Base-by-base conservation (phyloP, 2,797 vertebrate species). In the Parauchenoglanis punctatus region DNA sequence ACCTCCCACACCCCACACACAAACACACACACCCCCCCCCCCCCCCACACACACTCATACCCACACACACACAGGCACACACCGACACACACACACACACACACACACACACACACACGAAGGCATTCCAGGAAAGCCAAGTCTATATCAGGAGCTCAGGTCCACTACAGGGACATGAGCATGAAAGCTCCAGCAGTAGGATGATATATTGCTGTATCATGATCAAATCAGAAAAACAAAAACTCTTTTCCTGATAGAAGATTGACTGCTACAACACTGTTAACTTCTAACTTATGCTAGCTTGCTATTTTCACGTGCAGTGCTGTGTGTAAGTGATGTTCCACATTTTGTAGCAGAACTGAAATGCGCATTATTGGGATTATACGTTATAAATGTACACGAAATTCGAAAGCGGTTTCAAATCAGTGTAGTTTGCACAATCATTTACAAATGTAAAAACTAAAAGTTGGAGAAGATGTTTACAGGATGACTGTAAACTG, bases 51-150 rank as follows among this genome's bases (percentile, higher is more conserved):
- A 81, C 77, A 81, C 78, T 72, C 86, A 73, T 78, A 81, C 81
- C 65, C 86, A 76, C 80, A 54, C 81, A 83, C 81, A 77, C 81
- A 77, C 56, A 65, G 28, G 76, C 84, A 85, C 68, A 78, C 59
- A 73, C 68, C 73, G 52, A 65, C 58, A 85, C 84, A 85, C 68
- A 78, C 59, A 73, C 68, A 84, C 67, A 72, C 82, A 83, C 82
- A 84, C 83, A 73, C 70, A 75, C 70, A 83, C 82, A 70, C 81
- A 67, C 65, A 56, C 65, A 35, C 49, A 40, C 40, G 52, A 85
- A 76, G 13, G 58, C 81, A 44, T 91, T 91, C 81, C 88, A 91
- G 90, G 86, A 89, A 89, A 70, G 52, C 58, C 61, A 67, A 49
- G 15, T 83, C 78, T 87, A 75, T 58, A 67, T 85, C 61, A 87